Evolutionary conservation across 2,888 invertebrate species (phyloP), one percentile per base, ranked within the genome.

Genomic region (Cheilosia vulpina): DNA sequence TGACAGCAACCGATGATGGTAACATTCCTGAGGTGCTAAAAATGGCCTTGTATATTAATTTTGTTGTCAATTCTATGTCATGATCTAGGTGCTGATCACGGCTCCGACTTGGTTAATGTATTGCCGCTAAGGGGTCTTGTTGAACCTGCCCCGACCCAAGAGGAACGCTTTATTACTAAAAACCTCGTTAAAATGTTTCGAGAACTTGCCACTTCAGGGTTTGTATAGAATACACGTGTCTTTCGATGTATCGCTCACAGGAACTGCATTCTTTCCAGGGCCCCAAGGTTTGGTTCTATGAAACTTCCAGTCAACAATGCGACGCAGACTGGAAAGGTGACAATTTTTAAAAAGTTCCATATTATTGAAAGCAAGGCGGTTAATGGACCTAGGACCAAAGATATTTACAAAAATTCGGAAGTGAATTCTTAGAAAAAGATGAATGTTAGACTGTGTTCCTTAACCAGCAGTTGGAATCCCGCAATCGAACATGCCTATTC

Each of bases 71-170:
- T 4, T 38, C 3, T 13, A 13, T 38, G 38, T 11, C 4, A 13
- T 94, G 57, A 1, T 50, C 1, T 21, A 71, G 71, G 71, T 19
- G 60, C 72, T 1, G 62, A 43, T 53, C 72, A 62, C 17, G 52
- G 60, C 5, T n/a, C 52, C 15, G 62, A 72, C 27, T 13, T 6
- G 21, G 21, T 7, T 13, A 17, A n/a, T 52, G 52, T 72, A n/a
- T 0, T 50, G 13, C 62, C 72, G 15, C 1, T 62, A 13, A 62
- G 4, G 19, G 1, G 0, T 11, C 41, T 72, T 13, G 1, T 7
- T 4, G 41, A 17, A 19, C 53, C 53, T 17, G 24, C 53, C 4
- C 4, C 21, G 0, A 27, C 62, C 21, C 1, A 38, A 0, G 21
- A 45, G 9, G 31, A 43, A 7, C 17, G 13, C 24, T 73, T 45